Evolutionary conservation across 2,113 vertebrate species (phyloP).

Genomic region (Eurypyga helias): DNA sequence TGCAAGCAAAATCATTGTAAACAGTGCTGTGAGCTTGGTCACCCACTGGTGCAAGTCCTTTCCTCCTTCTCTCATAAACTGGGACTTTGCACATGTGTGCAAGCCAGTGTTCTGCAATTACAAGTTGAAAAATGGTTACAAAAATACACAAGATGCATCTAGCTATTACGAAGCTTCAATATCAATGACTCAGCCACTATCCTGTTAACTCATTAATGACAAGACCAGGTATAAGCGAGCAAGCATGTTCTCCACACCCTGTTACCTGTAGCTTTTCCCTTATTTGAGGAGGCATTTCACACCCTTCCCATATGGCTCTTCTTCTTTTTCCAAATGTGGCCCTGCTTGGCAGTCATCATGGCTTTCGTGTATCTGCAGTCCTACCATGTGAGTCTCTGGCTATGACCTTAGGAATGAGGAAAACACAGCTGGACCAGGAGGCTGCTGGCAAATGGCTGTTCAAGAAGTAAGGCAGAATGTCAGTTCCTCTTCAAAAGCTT

Average conservation of each 20-base stretch:
- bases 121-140: background rate
- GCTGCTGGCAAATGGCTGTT: background rate
- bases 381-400: background rate
- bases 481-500: background rate
- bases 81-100: background rate
- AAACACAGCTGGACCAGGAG: background rate
- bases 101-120: background rate
- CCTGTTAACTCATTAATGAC: background rate
- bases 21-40: background rate
- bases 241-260: background rate
- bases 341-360: accelerated
- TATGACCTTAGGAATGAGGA: background rate
- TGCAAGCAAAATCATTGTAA: background rate
- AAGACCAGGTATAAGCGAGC: background rate
- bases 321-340: background rate
- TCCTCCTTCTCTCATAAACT: background rate
- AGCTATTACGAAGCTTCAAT: background rate
- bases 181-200: background rate
- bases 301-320: background rate
- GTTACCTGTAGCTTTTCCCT: background rate
- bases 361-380: background rate
- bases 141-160: background rate
- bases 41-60: background rate
- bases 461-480: background rate
- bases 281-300: background rate